Conservation (phyloP, 2,113 vertebrate genomes). For the Paralichthys olivaceus region DNA sequence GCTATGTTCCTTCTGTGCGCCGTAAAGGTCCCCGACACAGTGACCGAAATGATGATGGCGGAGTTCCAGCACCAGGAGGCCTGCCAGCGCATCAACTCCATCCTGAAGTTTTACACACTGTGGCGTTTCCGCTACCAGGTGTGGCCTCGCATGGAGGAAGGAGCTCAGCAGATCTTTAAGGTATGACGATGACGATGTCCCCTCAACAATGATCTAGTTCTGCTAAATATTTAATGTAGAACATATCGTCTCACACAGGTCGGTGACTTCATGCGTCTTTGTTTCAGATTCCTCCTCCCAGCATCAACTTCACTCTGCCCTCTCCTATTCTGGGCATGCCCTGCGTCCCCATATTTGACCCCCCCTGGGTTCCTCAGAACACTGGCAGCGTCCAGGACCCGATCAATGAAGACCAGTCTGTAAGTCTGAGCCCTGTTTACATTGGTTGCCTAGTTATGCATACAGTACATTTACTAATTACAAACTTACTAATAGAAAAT, state of each 20-base stretch:
- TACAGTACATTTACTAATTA: neutral
- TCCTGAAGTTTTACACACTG: constrained; percentile 96
- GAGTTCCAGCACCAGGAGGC: constrained; percentile 98
- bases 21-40: constrained; percentile 95
- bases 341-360: constrained; percentile 98
- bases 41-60: constrained; percentile 97
- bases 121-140: constrained; percentile 99
- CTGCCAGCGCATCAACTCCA: constrained; percentile 93
- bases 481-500: neutral
- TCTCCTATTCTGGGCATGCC: constrained; percentile 99
- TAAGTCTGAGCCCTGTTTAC: constrained; percentile 79
- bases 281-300: constrained; percentile 94
- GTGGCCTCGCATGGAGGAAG: constrained; percentile 99
- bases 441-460: neutral
- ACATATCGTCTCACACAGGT: neutral
- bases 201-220: too few species aligned
- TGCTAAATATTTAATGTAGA: neutral
- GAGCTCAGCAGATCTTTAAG: constrained; percentile 99
- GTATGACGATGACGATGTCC: constrained; percentile 72
- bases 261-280: too few species aligned
- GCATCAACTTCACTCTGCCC: constrained; percentile 98
- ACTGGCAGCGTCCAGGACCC: constrained; percentile 96
- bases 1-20: constrained; percentile 99
- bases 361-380: constrained; percentile 97
- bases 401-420: constrained; percentile 97